Evolutionary conservation across 2,888 invertebrate species (phyloP), one percentile per base, ranked within the genome.

Genomic region (Perdita meconis): DNA sequence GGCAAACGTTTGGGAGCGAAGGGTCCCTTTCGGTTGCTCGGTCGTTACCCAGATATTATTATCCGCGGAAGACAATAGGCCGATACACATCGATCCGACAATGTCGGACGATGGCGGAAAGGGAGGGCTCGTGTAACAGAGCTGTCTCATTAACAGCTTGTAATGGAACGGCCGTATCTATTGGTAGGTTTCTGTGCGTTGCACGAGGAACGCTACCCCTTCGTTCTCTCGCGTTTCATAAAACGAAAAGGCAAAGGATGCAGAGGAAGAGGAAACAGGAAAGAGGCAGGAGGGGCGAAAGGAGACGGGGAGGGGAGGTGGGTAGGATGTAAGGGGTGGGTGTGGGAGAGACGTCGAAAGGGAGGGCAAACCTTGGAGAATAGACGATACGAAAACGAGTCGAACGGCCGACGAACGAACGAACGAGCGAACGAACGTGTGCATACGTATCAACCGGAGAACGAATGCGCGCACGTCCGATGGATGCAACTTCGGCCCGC

Each of bases 71-170:
- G 87, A 91, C 91, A 91, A 90, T 90, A 80, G 47, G 86, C 86
- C 79, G 75, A 82, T 82, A 81, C 74, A 67, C 74, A 71, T 72
- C 80, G 80, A 65, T 76, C 78, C 75, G 61, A 80, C 84, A 81
- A 80, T 80, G 74, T 76, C 74, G 79, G 61, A 76, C 76, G 80
- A 71, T 71, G 70, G 51, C 76, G 71, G 83, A 86, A 82, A 60
- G 67, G 81, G 78, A 78, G 80, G 85, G 69, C 82, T 84, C 79
- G 85, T 79, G 83, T 57, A 77, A 81, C 76, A 87, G 87, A 87
- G 89, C 87, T 86, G 86, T 89, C 91, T 92, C 91, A 91, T 92
- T 92, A 91, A 90, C 88, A 90, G 89, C 85, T 89, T 86, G 86
- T 88, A 89, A 89, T 90, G 86, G 88, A 88, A 88, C 85, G 85